Conservation (phyloP, 2,113 vertebrate genomes). For the Elephantulus edwardii region DNA sequence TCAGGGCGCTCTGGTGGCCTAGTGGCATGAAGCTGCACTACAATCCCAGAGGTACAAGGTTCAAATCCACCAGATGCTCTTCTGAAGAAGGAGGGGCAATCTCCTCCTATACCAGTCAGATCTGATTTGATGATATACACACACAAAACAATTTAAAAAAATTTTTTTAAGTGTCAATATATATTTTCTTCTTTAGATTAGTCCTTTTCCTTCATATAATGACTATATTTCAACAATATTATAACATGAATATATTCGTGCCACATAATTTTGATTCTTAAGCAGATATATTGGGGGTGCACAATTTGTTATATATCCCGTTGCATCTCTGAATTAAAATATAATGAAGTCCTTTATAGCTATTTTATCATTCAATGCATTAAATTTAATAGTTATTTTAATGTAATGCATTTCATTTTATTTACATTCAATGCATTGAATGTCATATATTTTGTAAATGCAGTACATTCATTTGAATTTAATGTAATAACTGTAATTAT, state of each 20-base stretch:
- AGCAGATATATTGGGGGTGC: neutral
- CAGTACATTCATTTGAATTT: no score
- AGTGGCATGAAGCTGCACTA: no score
- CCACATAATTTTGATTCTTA: constrained; percentile 17
- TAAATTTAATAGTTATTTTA: neutral
- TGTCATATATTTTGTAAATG: neutral
- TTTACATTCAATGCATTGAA: neutral
- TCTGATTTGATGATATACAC: no score
- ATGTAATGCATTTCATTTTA: no score
- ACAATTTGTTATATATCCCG: neutral
- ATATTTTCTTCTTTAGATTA: neutral
- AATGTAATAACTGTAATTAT: no score
- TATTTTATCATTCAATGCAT: constrained; percentile 31
- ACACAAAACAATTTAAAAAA: no score
- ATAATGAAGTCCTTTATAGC: neutral
- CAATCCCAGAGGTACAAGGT: no score
- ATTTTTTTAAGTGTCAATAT: no score
- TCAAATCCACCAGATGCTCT: no score
- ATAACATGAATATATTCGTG: neutral
- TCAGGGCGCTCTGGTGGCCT: no score
- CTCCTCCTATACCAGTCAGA: no score
- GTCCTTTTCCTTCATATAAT: neutral
- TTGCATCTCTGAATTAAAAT: constrained; percentile 44
- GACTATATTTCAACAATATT: constrained; percentile 9
- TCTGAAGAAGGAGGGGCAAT: no score